phyloP scores from a whole-genome alignment of 2,888 invertebrate species.

The Habrosyne pyritoides region DNA sequence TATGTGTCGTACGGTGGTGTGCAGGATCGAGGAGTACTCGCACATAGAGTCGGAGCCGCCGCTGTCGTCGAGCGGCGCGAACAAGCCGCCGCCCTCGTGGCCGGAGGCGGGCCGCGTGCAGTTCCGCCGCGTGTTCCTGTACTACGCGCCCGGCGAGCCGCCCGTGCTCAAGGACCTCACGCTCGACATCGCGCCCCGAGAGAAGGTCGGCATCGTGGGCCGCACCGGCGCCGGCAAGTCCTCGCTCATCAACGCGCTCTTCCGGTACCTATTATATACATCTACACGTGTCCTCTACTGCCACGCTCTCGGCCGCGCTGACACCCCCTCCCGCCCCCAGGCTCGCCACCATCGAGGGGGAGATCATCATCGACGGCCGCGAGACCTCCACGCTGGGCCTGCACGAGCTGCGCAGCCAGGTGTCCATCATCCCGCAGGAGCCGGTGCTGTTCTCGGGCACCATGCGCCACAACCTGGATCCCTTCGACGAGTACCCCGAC shows the following conservation, averaged over 20 bases:
- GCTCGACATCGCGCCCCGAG: constrained; percentile 84
- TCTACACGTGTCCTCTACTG: too few species aligned
- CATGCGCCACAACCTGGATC: constrained; percentile 86
- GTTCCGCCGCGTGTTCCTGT: constrained; percentile 87
- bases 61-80: constrained; percentile 84
- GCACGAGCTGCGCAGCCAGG: constrained; percentile 85
- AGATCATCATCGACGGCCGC: constrained; percentile 91
- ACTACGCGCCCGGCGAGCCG: constrained; percentile 88
- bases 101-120: constrained; percentile 87
- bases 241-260: constrained; percentile 87
- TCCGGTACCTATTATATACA: constrained; percentile 70
- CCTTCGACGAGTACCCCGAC: constrained; percentile 83
- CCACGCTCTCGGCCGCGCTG: too few species aligned
- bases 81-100: constrained; percentile 88
- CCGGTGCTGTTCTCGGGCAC: constrained; percentile 85
- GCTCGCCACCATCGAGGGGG: constrained; percentile 90
- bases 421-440: constrained; percentile 86
- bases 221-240: constrained; percentile 90
- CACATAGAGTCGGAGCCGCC: constrained; percentile 88
- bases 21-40: constrained; percentile 87
- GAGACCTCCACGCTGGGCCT: constrained; percentile 88
- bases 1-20: background rate
- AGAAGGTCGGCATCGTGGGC: constrained; percentile 88
- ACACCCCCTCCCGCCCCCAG: constrained; percentile 64
- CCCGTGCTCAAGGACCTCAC: constrained; percentile 89